Conservation (phyloP, 2,888 invertebrate genomes). For the Rhagophthalmus giganteus region DNA sequence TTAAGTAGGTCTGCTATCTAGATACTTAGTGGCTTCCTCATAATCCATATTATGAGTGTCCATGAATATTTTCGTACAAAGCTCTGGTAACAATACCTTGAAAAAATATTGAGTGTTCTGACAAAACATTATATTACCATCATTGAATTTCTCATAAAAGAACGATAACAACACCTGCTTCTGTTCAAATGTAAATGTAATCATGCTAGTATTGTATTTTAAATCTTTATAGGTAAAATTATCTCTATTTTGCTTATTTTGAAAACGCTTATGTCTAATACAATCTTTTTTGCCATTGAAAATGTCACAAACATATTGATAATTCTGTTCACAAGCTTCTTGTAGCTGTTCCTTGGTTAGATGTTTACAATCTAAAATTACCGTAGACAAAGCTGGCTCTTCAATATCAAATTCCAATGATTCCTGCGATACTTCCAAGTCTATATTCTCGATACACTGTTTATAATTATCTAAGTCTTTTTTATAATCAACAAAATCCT, state of each 20-base stretch:
- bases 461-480: slow-evolving; percentile 14
- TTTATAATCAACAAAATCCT: slow-evolving; percentile 6
- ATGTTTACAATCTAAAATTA: slow-evolving; percentile 29
- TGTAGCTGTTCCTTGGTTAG: slow-evolving; percentile 23
- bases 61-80: slow-evolving; percentile 49
- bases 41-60: slow-evolving; percentile 41
- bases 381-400: neutral
- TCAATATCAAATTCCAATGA: slow-evolving; percentile 6
- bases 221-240: slow-evolving; percentile 35
- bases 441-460: slow-evolving; percentile 9
- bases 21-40: slow-evolving; percentile 40
- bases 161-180: slow-evolving; percentile 39
- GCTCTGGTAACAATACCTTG: slow-evolving; percentile 47
- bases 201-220: slow-evolving; percentile 42
- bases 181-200: slow-evolving; percentile 45
- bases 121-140: slow-evolving; percentile 19
- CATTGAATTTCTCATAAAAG: slow-evolving; percentile 39
- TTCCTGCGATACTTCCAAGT: slow-evolving; percentile 15
- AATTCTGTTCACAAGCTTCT: slow-evolving; percentile 24
- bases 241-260: slow-evolving; percentile 10
- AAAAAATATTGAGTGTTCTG: slow-evolving; percentile 43
- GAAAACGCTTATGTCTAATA: slow-evolving; percentile 28
- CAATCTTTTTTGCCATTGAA: slow-evolving; percentile 17
- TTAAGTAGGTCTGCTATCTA: slow-evolving; percentile 36
- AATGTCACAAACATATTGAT: slow-evolving; percentile 28